Conservation (phyloP, 64 coral and sea anemone species). For the Stichodactyla mertensii region DNA sequence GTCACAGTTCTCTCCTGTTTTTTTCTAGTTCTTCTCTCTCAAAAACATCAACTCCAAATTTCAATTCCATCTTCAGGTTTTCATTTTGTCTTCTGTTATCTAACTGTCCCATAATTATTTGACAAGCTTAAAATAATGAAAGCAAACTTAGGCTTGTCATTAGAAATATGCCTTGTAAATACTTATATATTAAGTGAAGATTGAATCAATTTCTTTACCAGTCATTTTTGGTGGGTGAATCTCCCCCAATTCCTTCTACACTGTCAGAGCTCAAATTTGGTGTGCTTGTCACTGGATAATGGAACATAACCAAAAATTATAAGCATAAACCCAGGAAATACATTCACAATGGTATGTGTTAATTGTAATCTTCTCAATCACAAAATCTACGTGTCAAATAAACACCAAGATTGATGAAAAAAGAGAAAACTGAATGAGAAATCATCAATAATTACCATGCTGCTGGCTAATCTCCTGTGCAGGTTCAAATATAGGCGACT, state of each 20-base stretch:
- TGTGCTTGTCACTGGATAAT: constrained; percentile 42
- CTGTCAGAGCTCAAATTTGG: constrained; percentile 81
- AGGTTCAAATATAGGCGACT: not conserved
- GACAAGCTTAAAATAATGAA: too few species aligned
- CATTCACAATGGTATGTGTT: too few species aligned
- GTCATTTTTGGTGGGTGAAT: constrained; percentile 62
- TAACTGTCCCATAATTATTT: too few species aligned
- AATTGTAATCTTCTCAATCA: not conserved
- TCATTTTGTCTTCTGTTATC: too few species aligned
- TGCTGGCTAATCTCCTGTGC: not conserved
- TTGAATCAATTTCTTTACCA: constrained; percentile 52
- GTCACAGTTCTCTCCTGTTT: too few species aligned
- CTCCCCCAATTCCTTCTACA: constrained; percentile 81
- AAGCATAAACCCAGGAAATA: not conserved
- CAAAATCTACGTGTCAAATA: not conserved
- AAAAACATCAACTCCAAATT: too few species aligned
- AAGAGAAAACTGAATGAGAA: not conserved
- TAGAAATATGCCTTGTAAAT: too few species aligned
- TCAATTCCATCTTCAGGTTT: too few species aligned
- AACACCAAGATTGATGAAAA: not conserved
- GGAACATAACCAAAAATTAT: not conserved
- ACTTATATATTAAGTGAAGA: too few species aligned
- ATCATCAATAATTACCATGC: not conserved
- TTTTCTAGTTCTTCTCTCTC: too few species aligned
- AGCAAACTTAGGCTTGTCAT: too few species aligned